These are phyloP conservation scores for Coronaproctus castanopsis DNA, from an alignment of 2,888 invertebrate species.

Conservation along the genomic window DNA sequence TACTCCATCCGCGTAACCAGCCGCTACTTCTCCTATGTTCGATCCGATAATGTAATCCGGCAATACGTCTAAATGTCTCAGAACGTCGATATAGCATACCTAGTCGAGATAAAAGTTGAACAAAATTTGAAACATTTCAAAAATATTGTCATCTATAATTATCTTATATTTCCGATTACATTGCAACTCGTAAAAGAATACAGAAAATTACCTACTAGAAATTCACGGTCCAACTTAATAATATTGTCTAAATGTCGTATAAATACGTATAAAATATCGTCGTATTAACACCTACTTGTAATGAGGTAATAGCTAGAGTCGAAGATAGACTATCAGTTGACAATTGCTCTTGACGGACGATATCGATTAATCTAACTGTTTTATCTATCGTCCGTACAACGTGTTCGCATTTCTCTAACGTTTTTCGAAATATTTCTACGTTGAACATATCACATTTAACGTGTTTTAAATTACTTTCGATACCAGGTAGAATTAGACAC, in stretches of 20 bases:
- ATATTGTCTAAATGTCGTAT: no score
- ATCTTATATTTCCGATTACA: no score
- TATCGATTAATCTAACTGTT: conserved; percentile 4
- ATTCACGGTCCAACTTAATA: no score
- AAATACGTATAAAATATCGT: no score
- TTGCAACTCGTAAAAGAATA: no score
- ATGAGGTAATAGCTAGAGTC: conserved; percentile 5
- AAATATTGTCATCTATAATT: no score
- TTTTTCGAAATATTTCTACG: conserved; percentile 3
- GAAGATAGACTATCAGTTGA: conserved; percentile 2
- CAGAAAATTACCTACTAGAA: no score
- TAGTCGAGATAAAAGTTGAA: no score
- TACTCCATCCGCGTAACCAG: conserved; percentile 12
- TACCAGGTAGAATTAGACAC: conserved; percentile 6
- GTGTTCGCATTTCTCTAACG: conserved; percentile 4
- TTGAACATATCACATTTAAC: conserved; percentile 1
- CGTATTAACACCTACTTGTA: conserved; percentile 9
- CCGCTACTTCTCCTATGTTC: conserved; percentile 14
- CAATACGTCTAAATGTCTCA: conserved; percentile 6
- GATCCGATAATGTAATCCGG: conserved; percentile 12
- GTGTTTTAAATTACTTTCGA: conserved; percentile 7
- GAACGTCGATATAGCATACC: conserved; percentile 1
- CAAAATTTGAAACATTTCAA: no score
- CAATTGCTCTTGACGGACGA: neutral
- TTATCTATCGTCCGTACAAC: neutral